phyloP scores from a whole-genome alignment of 1,140 invertebrate genomes.

The Maconellicoccus hirsutus region DNA sequence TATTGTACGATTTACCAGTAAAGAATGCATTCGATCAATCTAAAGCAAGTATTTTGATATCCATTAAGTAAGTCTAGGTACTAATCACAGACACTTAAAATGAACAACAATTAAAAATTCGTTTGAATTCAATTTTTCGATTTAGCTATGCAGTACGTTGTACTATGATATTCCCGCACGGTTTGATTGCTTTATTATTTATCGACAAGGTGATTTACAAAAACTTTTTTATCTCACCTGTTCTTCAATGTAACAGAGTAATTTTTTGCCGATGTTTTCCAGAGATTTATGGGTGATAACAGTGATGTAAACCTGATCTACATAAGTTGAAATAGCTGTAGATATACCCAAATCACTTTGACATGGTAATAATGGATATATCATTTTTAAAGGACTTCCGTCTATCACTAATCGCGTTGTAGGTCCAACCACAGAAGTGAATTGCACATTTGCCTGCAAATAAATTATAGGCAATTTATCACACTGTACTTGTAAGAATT shows the following conservation, averaged over 20 bases:
- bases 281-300: conserved; percentile 36
- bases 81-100: too few species aligned
- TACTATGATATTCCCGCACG: too few species aligned
- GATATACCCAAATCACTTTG: conserved; percentile 38
- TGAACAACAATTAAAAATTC: too few species aligned
- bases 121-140: too few species aligned
- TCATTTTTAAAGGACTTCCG: conserved; percentile 37
- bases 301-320: conserved; percentile 40
- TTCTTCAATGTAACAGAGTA: conserved; percentile 6
- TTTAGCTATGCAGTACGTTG: too few species aligned
- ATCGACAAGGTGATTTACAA: too few species aligned
- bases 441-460: conserved; percentile 32
- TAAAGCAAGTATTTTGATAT: neutral
- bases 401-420: conserved; percentile 33
- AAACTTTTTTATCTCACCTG: too few species aligned
- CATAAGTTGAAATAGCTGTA: conserved; percentile 43
- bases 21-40: conserved; percentile 15
- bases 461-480: neutral
- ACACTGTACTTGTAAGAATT: too few species aligned
- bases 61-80: too few species aligned
- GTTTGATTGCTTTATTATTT: too few species aligned
- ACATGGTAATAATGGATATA: conserved; percentile 40
- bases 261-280: conserved; percentile 6
- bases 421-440: conserved; percentile 42
- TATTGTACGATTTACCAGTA: neutral